Evolutionary conservation across 2,113 vertebrate species (phyloP).

Genomic region (Psilopogon haemacephalus): DNA sequence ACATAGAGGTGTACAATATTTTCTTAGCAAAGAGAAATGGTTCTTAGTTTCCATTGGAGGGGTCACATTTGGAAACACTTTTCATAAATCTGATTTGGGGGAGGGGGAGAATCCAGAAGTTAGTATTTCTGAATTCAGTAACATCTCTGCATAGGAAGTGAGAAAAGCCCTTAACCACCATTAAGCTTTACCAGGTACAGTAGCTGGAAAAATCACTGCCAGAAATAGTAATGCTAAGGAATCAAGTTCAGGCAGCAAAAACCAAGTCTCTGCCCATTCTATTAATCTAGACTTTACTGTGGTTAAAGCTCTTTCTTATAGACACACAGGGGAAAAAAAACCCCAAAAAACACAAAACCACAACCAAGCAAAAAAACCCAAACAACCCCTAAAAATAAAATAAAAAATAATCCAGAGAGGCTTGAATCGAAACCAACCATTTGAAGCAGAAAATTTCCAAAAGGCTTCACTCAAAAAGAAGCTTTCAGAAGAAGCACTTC

Average conservation of each 20-base stretch:
- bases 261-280: background rate
- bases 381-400: background rate
- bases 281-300: background rate
- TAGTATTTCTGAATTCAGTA: background rate
- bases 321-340: background rate
- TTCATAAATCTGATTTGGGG: background rate
- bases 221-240: background rate
- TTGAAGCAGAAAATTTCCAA: background rate
- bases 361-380: too few relatives aligned
- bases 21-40: background rate
- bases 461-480: background rate
- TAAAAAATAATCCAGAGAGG: background rate
- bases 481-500: background rate
- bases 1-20: background rate
- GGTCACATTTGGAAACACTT: conserved; percentile 21
- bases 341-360: too few relatives aligned
- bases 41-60: background rate
- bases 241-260: background rate
- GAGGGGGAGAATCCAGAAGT: background rate
- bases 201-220: background rate
- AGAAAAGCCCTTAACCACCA: background rate
- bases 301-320: background rate
- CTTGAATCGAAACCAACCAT: background rate
- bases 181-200: background rate
- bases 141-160: background rate